phyloP scores from a whole-genome alignment of 37 sponge, comb jelly and placozoan genomes.

The Halisarca cf. caerulea region DNA sequence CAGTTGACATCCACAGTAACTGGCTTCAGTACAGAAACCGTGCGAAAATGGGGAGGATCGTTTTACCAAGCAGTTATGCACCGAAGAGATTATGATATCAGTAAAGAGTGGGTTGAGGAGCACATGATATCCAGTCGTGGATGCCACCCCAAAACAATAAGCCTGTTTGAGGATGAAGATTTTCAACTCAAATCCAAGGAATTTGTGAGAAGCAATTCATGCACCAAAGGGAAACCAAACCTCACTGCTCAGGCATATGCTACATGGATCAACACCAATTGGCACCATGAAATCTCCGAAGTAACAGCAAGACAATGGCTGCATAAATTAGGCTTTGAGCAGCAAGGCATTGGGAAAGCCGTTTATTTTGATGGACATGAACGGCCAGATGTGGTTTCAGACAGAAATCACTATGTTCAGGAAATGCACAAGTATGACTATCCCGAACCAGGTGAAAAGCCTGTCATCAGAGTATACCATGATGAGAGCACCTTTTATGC shows the following conservation, averaged over 20 bases:
- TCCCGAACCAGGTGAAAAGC: not conserved
- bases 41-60: no score
- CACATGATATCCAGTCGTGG: no score
- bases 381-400: not conserved
- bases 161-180: not conserved
- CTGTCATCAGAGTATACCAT: not conserved
- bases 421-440: not conserved
- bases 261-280: not conserved
- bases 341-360: not conserved
- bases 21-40: no score
- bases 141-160: no score
- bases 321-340: constrained; percentile 5
- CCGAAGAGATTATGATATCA: no score
- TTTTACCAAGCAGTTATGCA: no score
- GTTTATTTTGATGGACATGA: constrained; percentile 24
- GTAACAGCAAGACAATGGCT: not conserved
- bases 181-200: not conserved
- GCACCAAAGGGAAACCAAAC: not conserved
- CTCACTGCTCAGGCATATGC: not conserved
- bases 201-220: not conserved
- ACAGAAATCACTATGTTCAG: not conserved
- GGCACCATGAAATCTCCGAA: not conserved
- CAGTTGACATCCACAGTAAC: no score
- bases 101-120: no score
- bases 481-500: constrained; percentile 1